These are phyloP conservation scores for Parasteatoda tepidariorum DNA, from an alignment of 1,140 invertebrate species.

Conservation along the genomic window DNA sequence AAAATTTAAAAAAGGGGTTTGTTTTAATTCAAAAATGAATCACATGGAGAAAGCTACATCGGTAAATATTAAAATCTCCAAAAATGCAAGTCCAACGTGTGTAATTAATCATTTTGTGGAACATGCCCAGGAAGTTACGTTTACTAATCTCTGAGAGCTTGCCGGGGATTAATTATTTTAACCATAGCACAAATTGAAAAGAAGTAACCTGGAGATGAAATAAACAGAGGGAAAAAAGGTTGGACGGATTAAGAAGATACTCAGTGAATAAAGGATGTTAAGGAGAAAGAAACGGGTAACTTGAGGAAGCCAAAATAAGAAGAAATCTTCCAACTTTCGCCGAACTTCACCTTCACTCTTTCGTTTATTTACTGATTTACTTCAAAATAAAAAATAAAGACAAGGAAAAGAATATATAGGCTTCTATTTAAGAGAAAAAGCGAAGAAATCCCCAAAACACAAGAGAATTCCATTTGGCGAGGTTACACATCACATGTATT, in stretches of 20 bases:
- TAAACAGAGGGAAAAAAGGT: not conserved
- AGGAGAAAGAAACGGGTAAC: not conserved
- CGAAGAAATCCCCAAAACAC: no score
- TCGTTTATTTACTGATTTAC: conserved; percentile 8
- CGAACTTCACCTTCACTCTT: not conserved
- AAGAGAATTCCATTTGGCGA: no score
- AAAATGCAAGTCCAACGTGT: no score
- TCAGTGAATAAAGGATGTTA: not conserved
- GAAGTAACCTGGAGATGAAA: not conserved
- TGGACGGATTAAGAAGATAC: not conserved
- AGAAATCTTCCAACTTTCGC: not conserved
- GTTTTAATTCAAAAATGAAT: no score
- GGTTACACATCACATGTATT: conserved; percentile 17
- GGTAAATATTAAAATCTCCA: no score
- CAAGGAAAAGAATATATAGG: not conserved
- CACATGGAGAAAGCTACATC: no score
- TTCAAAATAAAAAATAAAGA: not conserved
- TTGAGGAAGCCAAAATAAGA: not conserved
- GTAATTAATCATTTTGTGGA: no score
- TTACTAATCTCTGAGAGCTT: no score
- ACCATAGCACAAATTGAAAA: not conserved
- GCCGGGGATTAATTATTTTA: no score
- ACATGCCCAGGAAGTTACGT: no score
- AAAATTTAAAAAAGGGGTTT: no score
- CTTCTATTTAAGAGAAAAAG: not conserved